Evolutionary conservation across 2,113 vertebrate genomes (phyloP).

Genomic region (Burhinus bistriatus): DNA sequence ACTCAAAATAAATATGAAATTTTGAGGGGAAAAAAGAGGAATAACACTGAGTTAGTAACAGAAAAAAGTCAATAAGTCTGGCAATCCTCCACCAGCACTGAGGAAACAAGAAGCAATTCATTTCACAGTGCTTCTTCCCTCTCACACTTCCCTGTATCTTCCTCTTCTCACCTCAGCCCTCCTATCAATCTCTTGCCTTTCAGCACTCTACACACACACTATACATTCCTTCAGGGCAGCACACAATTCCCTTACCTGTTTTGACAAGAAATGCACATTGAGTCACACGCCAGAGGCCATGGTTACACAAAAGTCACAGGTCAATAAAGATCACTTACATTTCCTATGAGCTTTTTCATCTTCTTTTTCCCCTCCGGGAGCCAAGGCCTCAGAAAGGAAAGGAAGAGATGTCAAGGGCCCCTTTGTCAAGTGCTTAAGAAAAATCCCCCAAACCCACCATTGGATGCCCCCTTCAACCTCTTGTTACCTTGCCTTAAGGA

Average conservation of each 20-base stretch:
- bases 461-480: slow-evolving; percentile 41
- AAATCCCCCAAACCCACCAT: background rate
- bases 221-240: slow-evolving; percentile 59
- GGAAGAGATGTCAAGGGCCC: slow-evolving; percentile 61
- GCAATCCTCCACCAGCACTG: background rate
- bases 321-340: slow-evolving; percentile 75
- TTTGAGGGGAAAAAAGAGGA: background rate
- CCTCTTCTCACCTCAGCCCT: slow-evolving; percentile 6
- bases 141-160: background rate
- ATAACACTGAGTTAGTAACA: background rate
- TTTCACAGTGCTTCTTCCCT: background rate
- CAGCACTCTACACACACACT: background rate
- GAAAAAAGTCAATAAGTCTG: background rate
- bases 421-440: slow-evolving; percentile 57
- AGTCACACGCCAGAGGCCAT: slow-evolving; percentile 64
- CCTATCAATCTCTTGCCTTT: slow-evolving; percentile 53
- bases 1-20: background rate
- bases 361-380: slow-evolving; percentile 19
- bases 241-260: slow-evolving; percentile 70
- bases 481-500: slow-evolving; percentile 70
- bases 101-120: slow-evolving; percentile 1
- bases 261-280: slow-evolving; percentile 69
- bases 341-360: slow-evolving; percentile 71
- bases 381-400: slow-evolving; percentile 54
- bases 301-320: slow-evolving; percentile 72